These are phyloP conservation scores for Melanostigma gelatinosum DNA, from an alignment of 2,113 vertebrate genomes.

Conservation along the genomic window DNA sequence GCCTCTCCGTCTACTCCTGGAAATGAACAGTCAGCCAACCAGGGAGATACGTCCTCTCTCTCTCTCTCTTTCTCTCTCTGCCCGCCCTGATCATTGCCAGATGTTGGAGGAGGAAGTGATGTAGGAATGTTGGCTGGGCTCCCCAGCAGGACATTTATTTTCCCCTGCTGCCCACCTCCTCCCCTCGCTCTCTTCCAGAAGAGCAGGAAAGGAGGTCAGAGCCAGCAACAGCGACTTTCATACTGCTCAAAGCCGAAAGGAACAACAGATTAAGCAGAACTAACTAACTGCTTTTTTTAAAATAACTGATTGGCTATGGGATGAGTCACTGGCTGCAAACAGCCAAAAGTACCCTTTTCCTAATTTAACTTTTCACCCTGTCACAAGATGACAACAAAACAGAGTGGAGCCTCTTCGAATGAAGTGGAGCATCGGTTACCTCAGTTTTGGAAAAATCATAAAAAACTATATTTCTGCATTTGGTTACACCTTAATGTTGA, in stretches of 20 bases:
- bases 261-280: conserved; percentile 44
- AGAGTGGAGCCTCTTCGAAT: neutral
- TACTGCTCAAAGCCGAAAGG: conserved; percentile 38
- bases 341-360: neutral
- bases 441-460: neutral
- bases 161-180: conserved; percentile 48
- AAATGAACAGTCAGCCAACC: conserved; percentile 47
- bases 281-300: conserved; percentile 20
- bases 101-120: conserved; percentile 83
- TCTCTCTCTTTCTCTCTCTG: conserved; percentile 53
- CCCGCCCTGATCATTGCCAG: conserved; percentile 80
- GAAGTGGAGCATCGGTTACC: neutral
- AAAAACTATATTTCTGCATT: neutral
- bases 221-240: conserved; percentile 63
- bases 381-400: conserved; percentile 8
- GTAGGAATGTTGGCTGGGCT: conserved; percentile 73
- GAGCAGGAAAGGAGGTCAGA: conserved; percentile 79
- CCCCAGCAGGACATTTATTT: conserved; percentile 67
- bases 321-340: conserved; percentile 1
- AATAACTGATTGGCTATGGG: neutral
- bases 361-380: neutral
- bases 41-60: conserved; percentile 51
- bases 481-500: neutral
- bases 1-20: conserved; percentile 41
- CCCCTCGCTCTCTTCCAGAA: conserved; percentile 51